These are phyloP conservation scores for Xylocopa sonorina DNA, from an alignment of 1,140 invertebrate species.

Conservation along the genomic window DNA sequence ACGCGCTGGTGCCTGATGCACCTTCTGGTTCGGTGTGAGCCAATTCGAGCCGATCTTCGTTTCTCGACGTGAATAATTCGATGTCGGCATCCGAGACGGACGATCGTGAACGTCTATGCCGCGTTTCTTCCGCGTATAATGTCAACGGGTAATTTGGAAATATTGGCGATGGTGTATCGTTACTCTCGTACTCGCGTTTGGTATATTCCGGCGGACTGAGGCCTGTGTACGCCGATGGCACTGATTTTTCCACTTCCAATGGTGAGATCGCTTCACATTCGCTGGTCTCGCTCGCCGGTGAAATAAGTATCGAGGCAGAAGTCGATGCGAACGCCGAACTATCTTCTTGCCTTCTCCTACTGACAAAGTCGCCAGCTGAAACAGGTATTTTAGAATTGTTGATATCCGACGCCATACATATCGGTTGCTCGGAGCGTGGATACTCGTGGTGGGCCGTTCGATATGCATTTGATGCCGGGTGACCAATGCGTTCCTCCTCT, in stretches of 20 bases:
- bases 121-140: slow-evolving; percentile 36
- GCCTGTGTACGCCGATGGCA: slow-evolving; percentile 55
- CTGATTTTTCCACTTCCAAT: slow-evolving; percentile 19
- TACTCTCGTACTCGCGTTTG: slow-evolving; percentile 36
- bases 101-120: background rate
- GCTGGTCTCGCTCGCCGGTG: slow-evolving; percentile 11
- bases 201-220: slow-evolving; percentile 56
- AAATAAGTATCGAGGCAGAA: slow-evolving; percentile 15
- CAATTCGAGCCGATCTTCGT: background rate
- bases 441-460: background rate
- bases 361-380: background rate
- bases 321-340: background rate
- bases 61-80: background rate
- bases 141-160: slow-evolving; percentile 61
- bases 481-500: background rate
- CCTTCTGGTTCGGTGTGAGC: background rate
- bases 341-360: background rate
- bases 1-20: background rate
- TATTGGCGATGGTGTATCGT: slow-evolving; percentile 58
- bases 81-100: slow-evolving; percentile 5
- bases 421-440: slow-evolving; percentile 7
- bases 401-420: slow-evolving; percentile 8
- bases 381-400: background rate
- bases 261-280: background rate
- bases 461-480: background rate